Evolutionary conservation across 2,797 vertebrate genomes (phyloP).

Genomic region (Neosilurus hyrtlii): DNA sequence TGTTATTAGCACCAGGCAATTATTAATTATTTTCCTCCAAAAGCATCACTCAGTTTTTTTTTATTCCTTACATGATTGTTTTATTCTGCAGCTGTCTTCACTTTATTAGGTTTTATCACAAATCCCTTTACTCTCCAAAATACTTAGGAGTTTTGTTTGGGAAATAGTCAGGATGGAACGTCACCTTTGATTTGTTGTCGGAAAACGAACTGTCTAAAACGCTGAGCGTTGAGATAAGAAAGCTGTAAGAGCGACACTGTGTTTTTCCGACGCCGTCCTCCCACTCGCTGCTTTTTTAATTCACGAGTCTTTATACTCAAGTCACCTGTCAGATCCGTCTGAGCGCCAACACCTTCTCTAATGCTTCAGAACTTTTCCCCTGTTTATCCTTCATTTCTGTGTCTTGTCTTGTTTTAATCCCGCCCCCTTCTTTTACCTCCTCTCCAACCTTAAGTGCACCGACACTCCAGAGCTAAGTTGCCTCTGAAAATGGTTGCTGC

Average conservation of each 20-base stretch:
- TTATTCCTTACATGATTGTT: neutral
- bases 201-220: neutral
- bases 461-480: conserved; percentile 58
- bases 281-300: conserved; percentile 20
- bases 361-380: neutral
- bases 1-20: neutral
- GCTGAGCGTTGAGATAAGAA: neutral
- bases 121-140: neutral
- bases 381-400: conserved; percentile 20
- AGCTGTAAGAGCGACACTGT: neutral
- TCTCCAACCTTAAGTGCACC: conserved; percentile 47
- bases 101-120: neutral
- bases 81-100: neutral
- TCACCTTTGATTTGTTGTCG: neutral
- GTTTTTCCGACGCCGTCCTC: conserved; percentile 21
- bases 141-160: neutral
- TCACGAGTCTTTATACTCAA: conserved; percentile 6
- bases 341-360: neutral
- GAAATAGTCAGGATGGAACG: neutral
- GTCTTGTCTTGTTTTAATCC: conserved; percentile 11
- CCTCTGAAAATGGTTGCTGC: conserved; percentile 61
- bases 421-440: conserved; percentile 7
- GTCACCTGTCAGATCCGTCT: conserved; percentile 31
- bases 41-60: neutral
- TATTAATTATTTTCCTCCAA: neutral